Evolutionary conservation across 2,888 invertebrate genomes (phyloP).

Genomic region (Danaus chrysippus): DNA sequence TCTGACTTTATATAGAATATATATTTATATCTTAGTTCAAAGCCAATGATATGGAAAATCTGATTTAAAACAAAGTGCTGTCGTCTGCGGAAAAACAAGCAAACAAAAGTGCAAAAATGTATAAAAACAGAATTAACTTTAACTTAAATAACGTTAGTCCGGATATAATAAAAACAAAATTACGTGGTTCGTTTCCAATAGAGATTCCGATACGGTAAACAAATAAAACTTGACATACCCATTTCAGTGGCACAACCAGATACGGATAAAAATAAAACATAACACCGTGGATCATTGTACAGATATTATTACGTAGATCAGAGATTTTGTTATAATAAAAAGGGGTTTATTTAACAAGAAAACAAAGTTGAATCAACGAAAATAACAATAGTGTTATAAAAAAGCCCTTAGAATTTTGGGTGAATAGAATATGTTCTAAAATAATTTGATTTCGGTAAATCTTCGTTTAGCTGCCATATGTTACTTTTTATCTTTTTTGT

Average conservation of each 20-base stretch:
- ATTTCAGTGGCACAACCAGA: constrained; percentile 1
- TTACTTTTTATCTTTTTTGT: too few relatives aligned
- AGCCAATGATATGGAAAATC: too few relatives aligned
- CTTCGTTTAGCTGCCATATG: too few relatives aligned
- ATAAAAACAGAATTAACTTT: background rate
- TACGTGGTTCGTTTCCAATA: constrained; percentile 6
- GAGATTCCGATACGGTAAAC: constrained; percentile 8
- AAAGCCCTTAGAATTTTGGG: too few relatives aligned
- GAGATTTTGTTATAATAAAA: background rate
- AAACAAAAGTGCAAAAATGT: too few relatives aligned
- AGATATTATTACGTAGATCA: background rate
- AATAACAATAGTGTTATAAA: too few relatives aligned
- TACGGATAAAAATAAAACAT: background rate
- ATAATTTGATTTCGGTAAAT: too few relatives aligned
- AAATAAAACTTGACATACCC: constrained; percentile 1
- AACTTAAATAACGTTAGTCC: background rate
- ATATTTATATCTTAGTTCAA: too few relatives aligned
- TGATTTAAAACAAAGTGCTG: too few relatives aligned
- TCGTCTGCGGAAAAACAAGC: too few relatives aligned
- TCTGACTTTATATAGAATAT: too few relatives aligned
- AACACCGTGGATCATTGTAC: background rate
- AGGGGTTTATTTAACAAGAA: background rate
- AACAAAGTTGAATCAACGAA: background rate
- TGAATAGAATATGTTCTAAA: too few relatives aligned
- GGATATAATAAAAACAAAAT: constrained; percentile 11